Percentiles rank a stretch among this genome's conserved stretches.
phyloP scores from a whole-genome alignment of 2,888 invertebrate genomes.

The Tetanocera ferruginea region DNA sequence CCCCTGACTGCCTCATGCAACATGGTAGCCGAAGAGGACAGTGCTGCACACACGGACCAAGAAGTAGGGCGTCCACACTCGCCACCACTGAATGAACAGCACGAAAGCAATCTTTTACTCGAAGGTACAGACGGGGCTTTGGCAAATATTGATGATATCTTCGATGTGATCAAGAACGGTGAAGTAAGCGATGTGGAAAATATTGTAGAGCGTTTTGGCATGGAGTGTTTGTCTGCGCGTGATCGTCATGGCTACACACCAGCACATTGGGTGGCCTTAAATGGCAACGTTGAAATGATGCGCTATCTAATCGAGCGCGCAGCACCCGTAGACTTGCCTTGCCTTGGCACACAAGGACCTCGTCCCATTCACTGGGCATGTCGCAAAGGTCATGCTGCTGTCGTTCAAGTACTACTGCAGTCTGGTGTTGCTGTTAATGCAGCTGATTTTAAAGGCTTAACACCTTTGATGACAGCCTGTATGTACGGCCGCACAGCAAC shows the following conservation, averaged over 20 bases:
- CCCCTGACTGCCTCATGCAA: constrained; percentile 83
- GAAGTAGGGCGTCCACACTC: constrained; percentile 66
- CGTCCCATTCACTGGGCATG: constrained; percentile 96
- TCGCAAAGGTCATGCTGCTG: constrained; percentile 90
- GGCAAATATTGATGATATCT: constrained; percentile 76
- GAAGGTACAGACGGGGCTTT: constrained; percentile 63
- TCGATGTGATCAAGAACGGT: constrained; percentile 88
- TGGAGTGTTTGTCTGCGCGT: constrained; percentile 81
- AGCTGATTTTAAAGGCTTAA: constrained; percentile 87
- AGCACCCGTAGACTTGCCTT: constrained; percentile 87
- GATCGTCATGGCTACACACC: constrained; percentile 95
- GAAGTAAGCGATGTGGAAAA: constrained; percentile 88
- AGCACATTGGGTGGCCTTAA: constrained; percentile 87
- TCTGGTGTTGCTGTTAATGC: constrained; percentile 91
- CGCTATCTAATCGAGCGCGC: constrained; percentile 86
- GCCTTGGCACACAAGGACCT: constrained; percentile 85
- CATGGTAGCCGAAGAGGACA: constrained; percentile 80
- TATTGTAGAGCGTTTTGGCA: constrained; percentile 84
- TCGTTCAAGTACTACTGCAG: constrained; percentile 83
- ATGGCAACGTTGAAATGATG: constrained; percentile 92
- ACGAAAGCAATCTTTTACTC: constrained; percentile 69
- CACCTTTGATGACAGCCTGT: constrained; percentile 91
- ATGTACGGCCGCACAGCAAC: constrained; percentile 94
- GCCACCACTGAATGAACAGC: constrained; percentile 51
- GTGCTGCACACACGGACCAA: constrained; percentile 70